Evolutionary conservation across 2,888 invertebrate species (phyloP).

Genomic region (Zhuqinia jingwanae): DNA sequence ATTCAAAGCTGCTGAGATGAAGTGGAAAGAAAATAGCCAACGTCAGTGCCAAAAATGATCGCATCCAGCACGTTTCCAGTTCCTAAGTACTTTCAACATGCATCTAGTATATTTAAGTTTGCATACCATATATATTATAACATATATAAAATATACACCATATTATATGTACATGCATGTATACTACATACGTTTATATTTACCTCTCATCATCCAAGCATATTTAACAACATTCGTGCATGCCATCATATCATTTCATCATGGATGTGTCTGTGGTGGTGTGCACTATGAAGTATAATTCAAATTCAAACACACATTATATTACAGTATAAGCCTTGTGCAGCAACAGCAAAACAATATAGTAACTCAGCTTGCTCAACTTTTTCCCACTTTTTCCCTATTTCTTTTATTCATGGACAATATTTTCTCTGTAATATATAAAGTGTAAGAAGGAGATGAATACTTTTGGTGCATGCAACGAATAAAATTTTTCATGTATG

Average conservation of each 20-base stretch:
- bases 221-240: slow-evolving; percentile 1
- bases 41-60: slow-evolving; percentile 56
- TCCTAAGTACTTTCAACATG: not conserved
- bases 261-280: not conserved
- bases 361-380: not conserved
- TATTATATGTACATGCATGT: too few species aligned
- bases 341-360: not conserved
- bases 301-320: not conserved
- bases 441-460: slow-evolving; percentile 33
- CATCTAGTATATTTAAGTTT: too few species aligned
- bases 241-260: not conserved
- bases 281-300: not conserved
- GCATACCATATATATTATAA: too few species aligned
- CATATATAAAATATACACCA: too few species aligned
- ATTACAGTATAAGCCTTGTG: slow-evolving; percentile 3
- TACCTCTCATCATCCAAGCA: not conserved
- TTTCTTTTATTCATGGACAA: slow-evolving; percentile 58
- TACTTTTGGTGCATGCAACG: slow-evolving; percentile 57
- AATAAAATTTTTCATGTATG: slow-evolving; percentile 32
- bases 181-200: not conserved
- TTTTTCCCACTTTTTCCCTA: slow-evolving; percentile 20
- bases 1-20: slow-evolving; percentile 25
- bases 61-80: slow-evolving; percentile 26
- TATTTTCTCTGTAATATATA: slow-evolving; percentile 24
- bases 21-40: slow-evolving; percentile 25